A percentile compares a stretch with the other conserved stretches of the same genome.
Conservation (phyloP, 2,888 invertebrate species). For the Cantharis flavilabris region DNA sequence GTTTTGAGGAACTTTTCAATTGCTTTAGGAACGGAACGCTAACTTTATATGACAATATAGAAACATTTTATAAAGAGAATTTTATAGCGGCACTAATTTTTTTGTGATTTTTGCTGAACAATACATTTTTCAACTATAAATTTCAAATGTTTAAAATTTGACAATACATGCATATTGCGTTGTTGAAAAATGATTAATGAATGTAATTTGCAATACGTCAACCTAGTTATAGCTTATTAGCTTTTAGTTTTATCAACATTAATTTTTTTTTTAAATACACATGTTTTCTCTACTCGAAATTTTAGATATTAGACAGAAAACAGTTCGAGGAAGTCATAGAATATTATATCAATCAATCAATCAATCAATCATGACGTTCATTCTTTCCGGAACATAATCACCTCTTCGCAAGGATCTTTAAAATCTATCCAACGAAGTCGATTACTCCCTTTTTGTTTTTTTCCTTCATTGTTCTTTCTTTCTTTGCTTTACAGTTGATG, state of each 20-base stretch:
- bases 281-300: too few species aligned
- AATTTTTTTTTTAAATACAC: not conserved
- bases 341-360: too few species aligned
- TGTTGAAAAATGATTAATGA: not conserved
- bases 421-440: too few species aligned
- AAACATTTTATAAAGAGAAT: not conserved
- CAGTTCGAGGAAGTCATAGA: too few species aligned
- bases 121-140: not conserved
- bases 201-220: not conserved
- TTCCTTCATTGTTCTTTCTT: too few species aligned
- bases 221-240: not conserved
- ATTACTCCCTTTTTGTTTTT: too few species aligned
- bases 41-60: constrained; percentile 6
- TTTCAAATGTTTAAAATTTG: not conserved
- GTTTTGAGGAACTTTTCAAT: constrained; percentile 1
- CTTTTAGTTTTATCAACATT: not conserved
- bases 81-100: not conserved
- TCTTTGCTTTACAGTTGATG: too few species aligned
- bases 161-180: not conserved
- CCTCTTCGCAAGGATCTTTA: too few species aligned
- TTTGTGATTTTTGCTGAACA: not conserved
- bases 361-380: too few species aligned
- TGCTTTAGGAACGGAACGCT: not conserved
- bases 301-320: too few species aligned
- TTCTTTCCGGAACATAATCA: too few species aligned